A percentile compares a stretch with the other conserved stretches of the same genome.
Conservation (phyloP, 2,888 invertebrate species). For the Campaea margaritaria region DNA sequence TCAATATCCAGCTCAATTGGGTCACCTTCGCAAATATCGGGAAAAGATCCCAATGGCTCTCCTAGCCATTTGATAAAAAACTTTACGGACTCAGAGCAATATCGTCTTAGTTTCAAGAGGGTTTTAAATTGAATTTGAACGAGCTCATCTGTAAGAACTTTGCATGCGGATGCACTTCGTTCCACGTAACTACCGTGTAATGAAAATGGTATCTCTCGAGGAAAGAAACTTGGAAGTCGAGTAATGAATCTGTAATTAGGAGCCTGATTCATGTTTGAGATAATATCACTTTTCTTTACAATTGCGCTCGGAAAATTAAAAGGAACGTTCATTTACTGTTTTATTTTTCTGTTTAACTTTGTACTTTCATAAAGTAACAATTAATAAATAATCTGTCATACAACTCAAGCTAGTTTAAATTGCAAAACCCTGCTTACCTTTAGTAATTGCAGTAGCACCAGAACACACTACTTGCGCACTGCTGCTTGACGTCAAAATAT, state of each 20-base stretch:
- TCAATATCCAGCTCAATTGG: constrained; percentile 35
- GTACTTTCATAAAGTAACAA: no score
- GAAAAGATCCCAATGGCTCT: constrained; percentile 42
- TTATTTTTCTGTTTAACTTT: neutral
- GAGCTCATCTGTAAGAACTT: constrained; percentile 41
- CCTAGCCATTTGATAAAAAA: constrained; percentile 47
- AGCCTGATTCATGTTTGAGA: constrained; percentile 36
- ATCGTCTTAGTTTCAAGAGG: constrained; percentile 23
- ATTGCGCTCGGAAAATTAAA: constrained; percentile 13
- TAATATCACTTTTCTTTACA: constrained; percentile 22
- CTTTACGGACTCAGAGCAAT: constrained; percentile 40
- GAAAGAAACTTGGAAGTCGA: constrained; percentile 50
- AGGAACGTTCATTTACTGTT: neutral
- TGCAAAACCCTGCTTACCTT: no score
- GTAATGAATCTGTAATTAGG: constrained; percentile 56
- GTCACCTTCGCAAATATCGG: constrained; percentile 35
- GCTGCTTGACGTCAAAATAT: no score
- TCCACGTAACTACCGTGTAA: constrained; percentile 54
- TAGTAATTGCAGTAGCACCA: no score
- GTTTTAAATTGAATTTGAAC: constrained; percentile 42
- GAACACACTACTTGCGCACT: no score
- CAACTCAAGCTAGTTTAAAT: no score
- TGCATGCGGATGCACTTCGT: constrained; percentile 53
- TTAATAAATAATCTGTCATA: no score
- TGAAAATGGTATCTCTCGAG: constrained; percentile 53